Percentiles rank a stretch among this genome's conserved stretches.
These are phyloP conservation scores for Keiferia lycopersicella DNA, from an alignment of 2,888 invertebrate species.

Conservation along the genomic window DNA sequence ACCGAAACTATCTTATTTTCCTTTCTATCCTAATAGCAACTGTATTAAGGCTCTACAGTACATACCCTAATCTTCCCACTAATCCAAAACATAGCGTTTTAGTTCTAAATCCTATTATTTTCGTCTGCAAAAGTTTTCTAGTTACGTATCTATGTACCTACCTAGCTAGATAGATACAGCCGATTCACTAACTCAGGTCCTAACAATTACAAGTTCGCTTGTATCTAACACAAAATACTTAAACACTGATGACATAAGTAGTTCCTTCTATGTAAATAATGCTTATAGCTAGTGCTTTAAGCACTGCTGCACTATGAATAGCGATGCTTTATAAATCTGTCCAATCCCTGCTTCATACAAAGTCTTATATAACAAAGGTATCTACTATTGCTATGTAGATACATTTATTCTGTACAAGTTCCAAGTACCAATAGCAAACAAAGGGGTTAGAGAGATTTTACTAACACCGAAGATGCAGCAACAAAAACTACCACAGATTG, in stretches of 20 bases:
- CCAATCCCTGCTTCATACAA: too few species aligned
- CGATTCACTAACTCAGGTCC: not conserved
- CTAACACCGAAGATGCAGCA: not conserved
- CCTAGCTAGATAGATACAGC: not conserved
- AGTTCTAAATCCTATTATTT: slow-evolving; percentile 2
- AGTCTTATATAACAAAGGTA: too few species aligned
- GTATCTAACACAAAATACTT: not conserved
- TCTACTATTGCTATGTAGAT: too few species aligned
- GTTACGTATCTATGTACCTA: too few species aligned
- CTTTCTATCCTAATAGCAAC: slow-evolving; percentile 17
- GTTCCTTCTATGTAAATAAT: slow-evolving; percentile 17
- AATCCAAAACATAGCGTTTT: not conserved
- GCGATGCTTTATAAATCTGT: not conserved
- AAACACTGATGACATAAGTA: slow-evolving; percentile 1
- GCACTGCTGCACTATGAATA: slow-evolving; percentile 21
- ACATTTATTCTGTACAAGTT: too few species aligned
- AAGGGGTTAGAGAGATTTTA: not conserved
- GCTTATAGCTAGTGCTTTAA: slow-evolving; percentile 13
- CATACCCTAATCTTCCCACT: not conserved
- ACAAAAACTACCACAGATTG: not conserved
- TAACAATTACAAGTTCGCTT: slow-evolving; percentile 7
- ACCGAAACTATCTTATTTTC: slow-evolving; percentile 55
- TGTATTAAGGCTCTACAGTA: slow-evolving; percentile 13
- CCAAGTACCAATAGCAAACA: not conserved
- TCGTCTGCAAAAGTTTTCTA: not conserved